A percentile compares a stretch with the other conserved stretches of the same genome.
These are phyloP conservation scores for Cyanistes caeruleus DNA, from an alignment of 2,113 vertebrate genomes.

Conservation along the genomic window DNA sequence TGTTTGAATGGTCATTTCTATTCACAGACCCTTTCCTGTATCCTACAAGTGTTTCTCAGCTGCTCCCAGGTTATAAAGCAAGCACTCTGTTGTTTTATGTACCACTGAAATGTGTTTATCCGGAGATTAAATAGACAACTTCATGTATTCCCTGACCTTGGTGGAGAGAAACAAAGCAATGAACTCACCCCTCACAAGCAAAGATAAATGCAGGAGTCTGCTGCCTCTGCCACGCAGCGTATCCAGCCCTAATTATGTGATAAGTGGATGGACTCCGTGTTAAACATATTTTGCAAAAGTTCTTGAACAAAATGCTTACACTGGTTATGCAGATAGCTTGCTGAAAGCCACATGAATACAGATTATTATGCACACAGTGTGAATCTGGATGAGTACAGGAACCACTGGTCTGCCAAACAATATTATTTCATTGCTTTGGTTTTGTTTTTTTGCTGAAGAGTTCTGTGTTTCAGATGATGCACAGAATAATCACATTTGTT, in stretches of 20 bases:
- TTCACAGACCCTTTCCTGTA: not conserved
- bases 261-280: constrained; percentile 8
- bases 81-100: constrained; percentile 1
- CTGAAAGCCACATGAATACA: constrained; percentile 39
- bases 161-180: constrained; percentile 36
- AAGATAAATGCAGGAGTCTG: constrained; percentile 22
- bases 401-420: not conserved
- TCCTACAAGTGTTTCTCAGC: not conserved
- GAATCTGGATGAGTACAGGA: constrained; percentile 7
- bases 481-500: not conserved
- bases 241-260: constrained; percentile 36
- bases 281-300: constrained; percentile 49
- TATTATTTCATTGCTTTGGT: not conserved
- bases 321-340: constrained; percentile 34
- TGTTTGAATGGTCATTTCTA: too few species aligned
- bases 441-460: not conserved
- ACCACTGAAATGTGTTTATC: constrained; percentile 35
- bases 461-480: not conserved
- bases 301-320: constrained; percentile 34
- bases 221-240: not conserved
- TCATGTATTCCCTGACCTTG: constrained; percentile 58
- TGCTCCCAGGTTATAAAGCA: constrained; percentile 33
- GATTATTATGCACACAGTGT: constrained; percentile 3
- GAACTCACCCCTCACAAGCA: not conserved
- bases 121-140: constrained; percentile 56